Conservation (phyloP, 2,888 invertebrate species). For the Deilephila porcellus region DNA sequence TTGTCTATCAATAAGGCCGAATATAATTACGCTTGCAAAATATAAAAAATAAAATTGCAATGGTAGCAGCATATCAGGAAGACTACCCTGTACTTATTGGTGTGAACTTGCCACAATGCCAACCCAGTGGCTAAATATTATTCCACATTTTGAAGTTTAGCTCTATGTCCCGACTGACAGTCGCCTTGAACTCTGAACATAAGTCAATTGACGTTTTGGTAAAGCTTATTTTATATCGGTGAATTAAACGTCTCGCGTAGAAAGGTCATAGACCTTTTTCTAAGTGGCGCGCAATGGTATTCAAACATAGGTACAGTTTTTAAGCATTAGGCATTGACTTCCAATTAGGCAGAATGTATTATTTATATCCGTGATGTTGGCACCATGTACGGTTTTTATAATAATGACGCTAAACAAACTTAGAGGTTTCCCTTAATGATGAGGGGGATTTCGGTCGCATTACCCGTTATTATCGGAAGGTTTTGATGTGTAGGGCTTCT, state of each 20-base stretch:
- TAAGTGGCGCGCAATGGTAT: constrained; percentile 20
- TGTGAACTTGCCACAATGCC: too few species aligned
- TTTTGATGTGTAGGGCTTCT: constrained; percentile 7
- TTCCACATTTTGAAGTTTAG: constrained; percentile 40
- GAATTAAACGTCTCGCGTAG: constrained; percentile 48
- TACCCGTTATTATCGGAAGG: background rate
- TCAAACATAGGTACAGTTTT: constrained; percentile 19
- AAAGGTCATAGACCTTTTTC: constrained; percentile 53
- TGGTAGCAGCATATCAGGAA: too few species aligned
- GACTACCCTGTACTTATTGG: too few species aligned
- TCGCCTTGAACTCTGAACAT: constrained; percentile 73
- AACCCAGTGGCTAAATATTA: too few species aligned
- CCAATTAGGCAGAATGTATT: constrained; percentile 19
- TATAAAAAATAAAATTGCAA: too few species aligned
- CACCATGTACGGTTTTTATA: background rate
- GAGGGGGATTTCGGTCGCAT: background rate
- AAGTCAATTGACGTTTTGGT: constrained; percentile 60
- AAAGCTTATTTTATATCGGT: constrained; percentile 55
- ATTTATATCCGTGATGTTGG: background rate
- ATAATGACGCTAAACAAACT: background rate
- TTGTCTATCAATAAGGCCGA: too few species aligned
- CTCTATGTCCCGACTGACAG: constrained; percentile 45
- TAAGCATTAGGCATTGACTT: constrained; percentile 29
- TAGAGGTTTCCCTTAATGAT: background rate
- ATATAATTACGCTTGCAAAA: too few species aligned